phyloP scores from a whole-genome alignment of 2,113 vertebrate species.

The Petrocephalus microphthalmus region DNA sequence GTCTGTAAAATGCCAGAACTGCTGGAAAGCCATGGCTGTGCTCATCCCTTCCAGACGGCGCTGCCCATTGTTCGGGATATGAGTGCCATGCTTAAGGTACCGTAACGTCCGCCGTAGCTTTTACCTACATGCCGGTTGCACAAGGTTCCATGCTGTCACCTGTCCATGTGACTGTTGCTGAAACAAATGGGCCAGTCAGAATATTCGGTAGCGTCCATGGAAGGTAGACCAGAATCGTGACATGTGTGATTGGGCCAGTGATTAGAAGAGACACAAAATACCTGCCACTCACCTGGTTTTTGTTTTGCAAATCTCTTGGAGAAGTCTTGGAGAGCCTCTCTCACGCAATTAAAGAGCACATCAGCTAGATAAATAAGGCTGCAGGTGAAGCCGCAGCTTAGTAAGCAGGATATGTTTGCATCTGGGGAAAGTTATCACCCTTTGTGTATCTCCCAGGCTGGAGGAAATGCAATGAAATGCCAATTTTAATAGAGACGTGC shows the following conservation, averaged over 20 bases:
- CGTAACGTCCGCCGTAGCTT: not conserved
- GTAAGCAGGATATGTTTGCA: conserved; percentile 12
- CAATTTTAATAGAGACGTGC: conserved; percentile 17
- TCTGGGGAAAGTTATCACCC: conserved; percentile 20
- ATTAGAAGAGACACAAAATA: not conserved
- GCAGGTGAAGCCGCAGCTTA: conserved; percentile 17
- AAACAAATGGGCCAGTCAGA: not conserved
- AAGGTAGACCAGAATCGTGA: not conserved
- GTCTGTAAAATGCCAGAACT: not conserved
- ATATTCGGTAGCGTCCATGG: not conserved
- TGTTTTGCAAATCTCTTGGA: conserved; percentile 1
- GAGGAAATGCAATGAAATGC: conserved; percentile 18
- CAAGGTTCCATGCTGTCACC: not conserved
- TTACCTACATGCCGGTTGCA: not conserved
- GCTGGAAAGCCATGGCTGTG: not conserved
- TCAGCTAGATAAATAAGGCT: conserved; percentile 4
- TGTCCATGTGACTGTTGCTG: not conserved
- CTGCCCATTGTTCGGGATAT: conserved; percentile 90
- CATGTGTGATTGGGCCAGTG: not conserved
- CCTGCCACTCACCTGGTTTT: not conserved
- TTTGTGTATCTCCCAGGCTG: conserved; percentile 15
- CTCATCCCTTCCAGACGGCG: conserved; percentile 65
- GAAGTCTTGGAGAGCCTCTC: not conserved
- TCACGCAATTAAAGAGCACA: conserved; percentile 4
- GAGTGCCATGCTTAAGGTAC: conserved; percentile 83